Percentiles rank a stretch among this genome's conserved stretches.
Conservation (phyloP, 1,140 invertebrate species). For the Sinella curviseta region DNA sequence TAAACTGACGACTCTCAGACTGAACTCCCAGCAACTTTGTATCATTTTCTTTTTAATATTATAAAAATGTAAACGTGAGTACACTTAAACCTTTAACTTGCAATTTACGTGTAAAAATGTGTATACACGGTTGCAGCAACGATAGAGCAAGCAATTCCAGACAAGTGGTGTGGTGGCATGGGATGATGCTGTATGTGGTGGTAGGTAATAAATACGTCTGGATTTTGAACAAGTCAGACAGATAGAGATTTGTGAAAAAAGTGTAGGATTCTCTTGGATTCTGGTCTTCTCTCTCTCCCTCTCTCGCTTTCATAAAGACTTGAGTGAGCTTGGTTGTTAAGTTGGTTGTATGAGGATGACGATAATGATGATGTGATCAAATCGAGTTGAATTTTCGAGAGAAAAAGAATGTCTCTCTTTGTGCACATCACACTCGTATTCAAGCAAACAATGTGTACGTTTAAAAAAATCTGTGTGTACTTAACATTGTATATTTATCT, state of each 20-base stretch:
- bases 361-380: background rate
- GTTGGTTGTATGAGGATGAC: background rate
- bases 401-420: background rate
- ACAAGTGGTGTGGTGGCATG: background rate
- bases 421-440: background rate
- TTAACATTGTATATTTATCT: background rate
- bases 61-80: background rate
- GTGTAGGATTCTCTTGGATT: background rate
- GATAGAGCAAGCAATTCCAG: constrained; percentile 4
- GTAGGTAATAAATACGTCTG: constrained; percentile 18
- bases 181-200: too few relatives aligned
- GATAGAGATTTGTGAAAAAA: background rate
- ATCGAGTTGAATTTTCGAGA: background rate
- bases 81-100: too few relatives aligned
- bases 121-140: background rate
- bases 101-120: background rate
- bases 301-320: background rate
- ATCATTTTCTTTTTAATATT: background rate
- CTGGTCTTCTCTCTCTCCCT: background rate
- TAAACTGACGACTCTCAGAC: background rate
- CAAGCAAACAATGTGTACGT: too few relatives aligned
- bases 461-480: too few relatives aligned
- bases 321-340: background rate
- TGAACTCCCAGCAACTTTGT: too few relatives aligned
- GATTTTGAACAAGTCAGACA: background rate